These are phyloP conservation scores for Rousettus leschenaultii DNA, from an alignment of 2,113 vertebrate genomes.

Conservation along the genomic window DNA sequence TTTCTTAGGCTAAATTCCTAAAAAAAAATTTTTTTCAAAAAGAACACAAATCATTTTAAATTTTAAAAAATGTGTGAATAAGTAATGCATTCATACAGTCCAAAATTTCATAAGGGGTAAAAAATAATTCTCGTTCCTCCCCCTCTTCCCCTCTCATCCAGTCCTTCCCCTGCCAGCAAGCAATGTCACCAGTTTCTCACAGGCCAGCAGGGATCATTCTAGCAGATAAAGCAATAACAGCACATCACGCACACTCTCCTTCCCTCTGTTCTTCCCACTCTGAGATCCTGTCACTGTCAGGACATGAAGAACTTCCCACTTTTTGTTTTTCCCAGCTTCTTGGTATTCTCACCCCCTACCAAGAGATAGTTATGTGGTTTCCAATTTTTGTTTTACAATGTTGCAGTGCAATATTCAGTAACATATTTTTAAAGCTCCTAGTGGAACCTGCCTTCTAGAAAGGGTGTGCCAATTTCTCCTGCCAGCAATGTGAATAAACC, in stretches of 20 bases:
- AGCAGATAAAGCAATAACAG: neutral
- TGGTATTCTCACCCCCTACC: neutral
- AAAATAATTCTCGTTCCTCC: neutral
- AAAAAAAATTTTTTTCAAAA: neutral
- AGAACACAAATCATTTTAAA: neutral
- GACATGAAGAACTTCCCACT: neutral
- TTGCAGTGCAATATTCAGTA: neutral
- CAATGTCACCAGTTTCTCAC: neutral
- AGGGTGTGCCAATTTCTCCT: neutral
- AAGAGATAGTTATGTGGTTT: neutral
- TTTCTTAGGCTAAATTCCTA: neutral
- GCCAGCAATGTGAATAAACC: neutral
- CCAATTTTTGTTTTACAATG: neutral
- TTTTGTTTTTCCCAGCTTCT: neutral
- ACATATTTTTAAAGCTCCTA: neutral
- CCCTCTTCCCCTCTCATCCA: neutral
- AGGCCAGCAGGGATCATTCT: neutral
- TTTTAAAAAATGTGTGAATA: neutral
- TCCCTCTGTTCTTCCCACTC: neutral
- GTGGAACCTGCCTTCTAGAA: neutral
- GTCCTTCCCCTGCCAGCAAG: neutral
- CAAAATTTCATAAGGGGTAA: neutral
- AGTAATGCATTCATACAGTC: neutral
- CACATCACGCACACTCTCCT: rapidly evolving
- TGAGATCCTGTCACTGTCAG: neutral